Evolutionary conservation across 2,797 vertebrate species (phyloP), one percentile per base, ranked within the genome.

Genomic region (Enteromius radiatus): DNA sequence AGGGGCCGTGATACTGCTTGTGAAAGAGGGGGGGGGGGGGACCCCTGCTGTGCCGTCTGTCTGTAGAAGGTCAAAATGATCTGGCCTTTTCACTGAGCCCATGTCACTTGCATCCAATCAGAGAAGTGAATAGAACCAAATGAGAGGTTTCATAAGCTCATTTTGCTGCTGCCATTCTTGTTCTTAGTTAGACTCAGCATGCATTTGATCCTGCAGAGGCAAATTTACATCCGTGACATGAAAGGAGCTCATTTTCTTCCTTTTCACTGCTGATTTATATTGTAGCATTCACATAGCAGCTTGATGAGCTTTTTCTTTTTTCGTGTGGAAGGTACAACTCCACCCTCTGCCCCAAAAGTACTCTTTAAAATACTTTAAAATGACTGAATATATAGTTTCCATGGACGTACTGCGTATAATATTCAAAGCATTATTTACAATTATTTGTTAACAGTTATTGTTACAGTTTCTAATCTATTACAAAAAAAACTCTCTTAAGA

Each of bases 211-310:
- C 45, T 43, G 61, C 17, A 11, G 70, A 75, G 80, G 17, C 70
- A 67, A 75, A 86, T 75, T 74, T 83, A 81, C 78, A 84, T 84
- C 78, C n/a, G 75, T 78, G 78, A 67, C 74, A 81, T 86, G 82
- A 82, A 84, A 81, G 75, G 74, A 59, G 64, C 80, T 84, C 74
- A 76, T 85, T 86, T 86, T 65, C 69, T 69, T 75, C 59, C 79
- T 74, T 77, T 84, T 86, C 64, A 59, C 31, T 47, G 59, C 70
- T 71, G 70, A 85, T 81, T 79, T 43, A 47, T 82, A 68, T 64
- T 59, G 70, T 19, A 65, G 61, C 61, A 70, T 78, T 86, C 33
- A 79, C 26, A 80, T 63, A 41, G 54, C 23, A 21, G 19, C 47
- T 70, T 64, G 76, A 77, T 69, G 56, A 75, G 63, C 14, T 38